These are phyloP conservation scores for Psylliodes chrysocephalus DNA, from an alignment of 2,888 invertebrate genomes.

Conservation along the genomic window DNA sequence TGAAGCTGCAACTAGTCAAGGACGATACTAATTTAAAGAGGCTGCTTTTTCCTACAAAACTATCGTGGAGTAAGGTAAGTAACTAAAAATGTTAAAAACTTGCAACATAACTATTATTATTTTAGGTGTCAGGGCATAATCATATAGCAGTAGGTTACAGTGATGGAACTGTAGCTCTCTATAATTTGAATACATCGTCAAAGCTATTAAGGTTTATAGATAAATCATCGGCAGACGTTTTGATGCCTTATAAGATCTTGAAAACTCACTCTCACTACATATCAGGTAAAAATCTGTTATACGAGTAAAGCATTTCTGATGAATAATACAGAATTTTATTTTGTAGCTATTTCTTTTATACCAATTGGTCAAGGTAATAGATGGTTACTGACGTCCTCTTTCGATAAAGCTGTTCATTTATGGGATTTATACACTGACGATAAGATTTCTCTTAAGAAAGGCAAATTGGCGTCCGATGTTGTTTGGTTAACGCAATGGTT, in stretches of 20 bases:
- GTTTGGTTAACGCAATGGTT: slow-evolving; percentile 68
- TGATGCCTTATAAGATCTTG: slow-evolving; percentile 71
- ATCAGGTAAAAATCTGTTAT: slow-evolving; percentile 67
- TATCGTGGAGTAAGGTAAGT: slow-evolving; percentile 66
- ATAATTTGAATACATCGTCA: slow-evolving; percentile 69
- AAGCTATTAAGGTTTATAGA: slow-evolving; percentile 61
- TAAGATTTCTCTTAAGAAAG: slow-evolving; percentile 58
- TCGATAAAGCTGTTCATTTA: slow-evolving; percentile 74
- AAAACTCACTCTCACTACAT: slow-evolving; percentile 69
- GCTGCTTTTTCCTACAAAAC: slow-evolving; percentile 65
- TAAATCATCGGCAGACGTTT: slow-evolving; percentile 62
- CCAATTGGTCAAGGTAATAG: slow-evolving; percentile 69
- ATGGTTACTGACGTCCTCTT: slow-evolving; percentile 73
- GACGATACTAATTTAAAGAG: slow-evolving; percentile 8
- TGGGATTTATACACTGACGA: slow-evolving; percentile 73
- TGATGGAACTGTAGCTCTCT: slow-evolving; percentile 74
- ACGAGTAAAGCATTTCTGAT: too few relatives aligned
- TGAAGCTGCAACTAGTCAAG: slow-evolving; percentile 61
- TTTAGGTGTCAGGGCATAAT: slow-evolving; percentile 67
- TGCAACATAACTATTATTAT: slow-evolving; percentile 40
- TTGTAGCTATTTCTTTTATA: slow-evolving; percentile 62
- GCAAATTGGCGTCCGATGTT: slow-evolving; percentile 64
- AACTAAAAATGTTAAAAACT: background rate
- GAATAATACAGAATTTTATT: slow-evolving; percentile 29
- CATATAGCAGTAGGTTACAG: slow-evolving; percentile 75